Conservation (phyloP, 2,797 vertebrate genomes). For the Cyprinodon diabolis region DNA sequence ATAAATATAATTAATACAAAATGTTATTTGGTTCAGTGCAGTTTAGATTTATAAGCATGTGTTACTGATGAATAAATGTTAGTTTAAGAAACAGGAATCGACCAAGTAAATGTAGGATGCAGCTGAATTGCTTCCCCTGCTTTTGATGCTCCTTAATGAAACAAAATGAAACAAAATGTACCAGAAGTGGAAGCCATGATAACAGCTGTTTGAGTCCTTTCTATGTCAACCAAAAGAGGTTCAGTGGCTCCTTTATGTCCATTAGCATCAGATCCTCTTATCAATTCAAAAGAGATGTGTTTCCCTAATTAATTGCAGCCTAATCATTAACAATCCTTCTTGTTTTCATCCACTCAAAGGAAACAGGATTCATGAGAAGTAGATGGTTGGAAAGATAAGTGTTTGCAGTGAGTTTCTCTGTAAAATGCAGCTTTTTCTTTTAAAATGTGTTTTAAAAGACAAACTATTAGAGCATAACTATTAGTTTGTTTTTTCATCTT, state of each 20-base stretch:
- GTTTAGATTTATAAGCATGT: not conserved
- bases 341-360: not conserved
- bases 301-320: not conserved
- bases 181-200: conserved; percentile 5
- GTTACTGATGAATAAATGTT: not conserved
- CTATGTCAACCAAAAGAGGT: not conserved
- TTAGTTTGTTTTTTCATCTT: too few species aligned
- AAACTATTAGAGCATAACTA: too few species aligned
- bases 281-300: not conserved
- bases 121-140: not conserved
- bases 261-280: not conserved
- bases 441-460: not conserved
- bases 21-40: not conserved
- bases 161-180: conserved; percentile 8
- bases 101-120: conserved; percentile 5
- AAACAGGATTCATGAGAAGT: not conserved
- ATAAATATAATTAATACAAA: not conserved
- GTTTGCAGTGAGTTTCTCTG: not conserved
- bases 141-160: conserved; percentile 5
- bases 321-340: not conserved
- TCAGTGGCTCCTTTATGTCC: not conserved
- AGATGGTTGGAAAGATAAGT: not conserved
- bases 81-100: conserved; percentile 1
- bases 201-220: conserved; percentile 1
- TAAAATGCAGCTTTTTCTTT: not conserved